Conservation (phyloP, 2,797 vertebrate genomes). For the Sylvilagus floridanus region DNA sequence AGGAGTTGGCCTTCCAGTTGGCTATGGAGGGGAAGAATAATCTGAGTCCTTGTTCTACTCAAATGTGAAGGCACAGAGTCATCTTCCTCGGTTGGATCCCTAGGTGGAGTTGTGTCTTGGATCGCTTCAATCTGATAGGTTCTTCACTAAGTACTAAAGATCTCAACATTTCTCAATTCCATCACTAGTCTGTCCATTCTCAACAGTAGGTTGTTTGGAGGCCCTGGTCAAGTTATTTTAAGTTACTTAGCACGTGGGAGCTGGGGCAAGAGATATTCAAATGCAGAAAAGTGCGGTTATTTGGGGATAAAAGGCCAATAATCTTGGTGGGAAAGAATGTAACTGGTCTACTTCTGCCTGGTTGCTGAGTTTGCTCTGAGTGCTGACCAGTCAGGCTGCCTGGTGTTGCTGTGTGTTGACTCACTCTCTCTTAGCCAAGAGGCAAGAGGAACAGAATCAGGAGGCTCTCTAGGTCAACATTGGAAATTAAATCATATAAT, state of each 20-base stretch:
- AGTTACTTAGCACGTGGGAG: background rate
- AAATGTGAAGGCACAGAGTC: background rate
- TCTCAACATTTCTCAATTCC: background rate
- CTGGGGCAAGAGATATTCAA: background rate
- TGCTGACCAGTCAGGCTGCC: rapidly evolving
- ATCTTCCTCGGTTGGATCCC: background rate
- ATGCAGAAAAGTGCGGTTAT: background rate
- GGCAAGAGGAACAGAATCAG: background rate
- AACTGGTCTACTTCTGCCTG: background rate
- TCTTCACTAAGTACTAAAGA: background rate
- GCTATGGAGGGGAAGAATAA: rapidly evolving
- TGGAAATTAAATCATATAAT: background rate
- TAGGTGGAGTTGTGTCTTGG: background rate
- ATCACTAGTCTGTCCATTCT: background rate
- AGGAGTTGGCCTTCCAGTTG: rapidly evolving
- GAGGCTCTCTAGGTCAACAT: background rate
- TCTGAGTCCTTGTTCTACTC: background rate
- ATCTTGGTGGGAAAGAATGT: background rate
- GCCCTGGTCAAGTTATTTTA: background rate
- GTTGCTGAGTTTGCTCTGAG: background rate
- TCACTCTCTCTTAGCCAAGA: background rate
- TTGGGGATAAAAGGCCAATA: background rate
- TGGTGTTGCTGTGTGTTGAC: background rate
- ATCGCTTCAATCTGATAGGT: background rate
- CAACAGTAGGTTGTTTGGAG: background rate